phyloP scores from a whole-genome alignment of 1,140 invertebrate genomes.

The Thalassaphorura encarpata region DNA sequence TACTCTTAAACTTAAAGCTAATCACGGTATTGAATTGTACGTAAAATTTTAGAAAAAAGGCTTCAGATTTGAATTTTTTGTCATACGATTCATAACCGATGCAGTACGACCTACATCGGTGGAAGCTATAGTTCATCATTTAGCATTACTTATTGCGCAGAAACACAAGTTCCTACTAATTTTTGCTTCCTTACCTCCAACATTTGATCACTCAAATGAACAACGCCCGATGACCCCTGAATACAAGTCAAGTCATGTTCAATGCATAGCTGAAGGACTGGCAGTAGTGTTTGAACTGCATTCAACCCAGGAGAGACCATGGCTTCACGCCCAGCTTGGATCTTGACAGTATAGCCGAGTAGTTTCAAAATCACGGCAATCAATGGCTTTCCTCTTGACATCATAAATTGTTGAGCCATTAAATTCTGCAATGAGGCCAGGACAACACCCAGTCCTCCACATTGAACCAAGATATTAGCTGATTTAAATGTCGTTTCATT shows the following conservation, averaged over 20 bases:
- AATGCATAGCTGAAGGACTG: slow-evolving; percentile 39
- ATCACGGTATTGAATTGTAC: no score
- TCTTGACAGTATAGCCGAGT: slow-evolving; percentile 70
- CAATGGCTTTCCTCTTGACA: slow-evolving; percentile 61
- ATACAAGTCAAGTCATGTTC: slow-evolving; percentile 29
- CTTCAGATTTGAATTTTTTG: no score
- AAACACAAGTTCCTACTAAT: no score
- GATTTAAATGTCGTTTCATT: slow-evolving; percentile 86
- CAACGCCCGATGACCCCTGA: slow-evolving; percentile 26
- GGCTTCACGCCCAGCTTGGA: slow-evolving; percentile 42
- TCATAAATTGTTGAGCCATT: slow-evolving; percentile 50
- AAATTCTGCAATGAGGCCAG: slow-evolving; percentile 50
- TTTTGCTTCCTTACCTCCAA: slow-evolving; percentile 61
- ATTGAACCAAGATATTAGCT: slow-evolving; percentile 43
- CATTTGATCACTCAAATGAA: slow-evolving; percentile 64
- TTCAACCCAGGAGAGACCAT: slow-evolving; percentile 41
- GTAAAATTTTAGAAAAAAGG: no score
- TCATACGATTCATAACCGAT: no score
- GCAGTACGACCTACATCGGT: no score
- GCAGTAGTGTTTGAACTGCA: slow-evolving; percentile 41
- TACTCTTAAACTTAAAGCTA: no score
- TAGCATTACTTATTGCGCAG: no score
- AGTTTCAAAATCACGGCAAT: slow-evolving; percentile 75
- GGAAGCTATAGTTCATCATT: no score
- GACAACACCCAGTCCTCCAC: slow-evolving; percentile 43